These are phyloP conservation scores for Parazoanthus atlanticus DNA, from an alignment of 92 coral and sea anemone genomes.

Conservation along the genomic window DNA sequence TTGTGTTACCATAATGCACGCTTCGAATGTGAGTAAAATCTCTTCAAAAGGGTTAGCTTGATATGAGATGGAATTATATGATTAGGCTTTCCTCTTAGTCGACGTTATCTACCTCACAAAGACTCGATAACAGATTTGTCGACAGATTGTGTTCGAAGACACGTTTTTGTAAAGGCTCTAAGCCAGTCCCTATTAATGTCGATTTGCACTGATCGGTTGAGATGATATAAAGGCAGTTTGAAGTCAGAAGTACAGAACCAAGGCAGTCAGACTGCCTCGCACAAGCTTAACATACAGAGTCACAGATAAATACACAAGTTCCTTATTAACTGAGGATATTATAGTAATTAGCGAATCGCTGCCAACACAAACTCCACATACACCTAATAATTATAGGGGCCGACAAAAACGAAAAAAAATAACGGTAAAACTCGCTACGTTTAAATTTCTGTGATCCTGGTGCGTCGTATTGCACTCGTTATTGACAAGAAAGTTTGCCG, in stretches of 20 bases:
- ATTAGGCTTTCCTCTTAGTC: slow-evolving; percentile 23
- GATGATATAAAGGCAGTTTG: neutral
- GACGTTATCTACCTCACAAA: slow-evolving; percentile 30
- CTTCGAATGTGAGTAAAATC: slow-evolving; percentile 14
- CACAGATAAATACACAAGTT: slow-evolving; percentile 34
- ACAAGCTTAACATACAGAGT: slow-evolving; percentile 13
- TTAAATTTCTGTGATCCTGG: slow-evolving; percentile 16
- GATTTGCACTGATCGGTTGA: slow-evolving; percentile 3
- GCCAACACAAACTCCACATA: slow-evolving; percentile 16
- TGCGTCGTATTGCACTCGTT: neutral
- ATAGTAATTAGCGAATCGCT: slow-evolving; percentile 50
- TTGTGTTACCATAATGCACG: slow-evolving; percentile 3
- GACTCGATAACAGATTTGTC: slow-evolving; percentile 50
- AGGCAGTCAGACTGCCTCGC: slow-evolving; percentile 25
- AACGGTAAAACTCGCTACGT: slow-evolving; percentile 1
- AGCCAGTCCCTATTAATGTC: neutral
- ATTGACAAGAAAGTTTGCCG: neutral
- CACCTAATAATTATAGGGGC: slow-evolving; percentile 28
- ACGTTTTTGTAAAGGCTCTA: slow-evolving; percentile 24
- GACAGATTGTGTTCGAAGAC: slow-evolving; percentile 35
- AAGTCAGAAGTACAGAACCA: neutral
- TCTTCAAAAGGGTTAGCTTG: slow-evolving; percentile 32
- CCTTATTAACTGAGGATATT: slow-evolving; percentile 39
- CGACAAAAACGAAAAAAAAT: neutral
- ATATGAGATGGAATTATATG: slow-evolving; percentile 27